phyloP scores from a whole-genome alignment of 2,797 vertebrate genomes.

The Sparus aurata region DNA sequence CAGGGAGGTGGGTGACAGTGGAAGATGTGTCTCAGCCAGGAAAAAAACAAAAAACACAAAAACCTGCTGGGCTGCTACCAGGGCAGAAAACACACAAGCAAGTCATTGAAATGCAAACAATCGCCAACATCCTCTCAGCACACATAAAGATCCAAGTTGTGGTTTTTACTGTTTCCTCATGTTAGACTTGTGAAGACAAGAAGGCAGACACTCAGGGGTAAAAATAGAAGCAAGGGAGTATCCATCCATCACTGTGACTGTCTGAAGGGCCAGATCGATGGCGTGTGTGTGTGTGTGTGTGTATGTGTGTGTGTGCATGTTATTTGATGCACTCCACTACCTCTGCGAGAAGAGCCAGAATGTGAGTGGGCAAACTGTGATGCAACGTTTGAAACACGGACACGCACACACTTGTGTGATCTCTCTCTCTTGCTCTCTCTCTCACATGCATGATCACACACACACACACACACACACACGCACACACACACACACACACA shows the following conservation, averaged over 20 bases:
- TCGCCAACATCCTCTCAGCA: constrained; percentile 20
- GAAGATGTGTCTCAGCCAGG: constrained; percentile 32
- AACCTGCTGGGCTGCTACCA: constrained; percentile 24
- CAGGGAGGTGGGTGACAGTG: constrained; percentile 23
- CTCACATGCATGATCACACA: background rate
- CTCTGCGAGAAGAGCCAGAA: constrained; percentile 62
- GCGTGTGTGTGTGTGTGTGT: constrained; percentile 27
- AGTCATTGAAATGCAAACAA: constrained; percentile 23
- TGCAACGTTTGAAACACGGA: constrained; percentile 58
- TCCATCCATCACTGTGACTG: constrained; percentile 79
- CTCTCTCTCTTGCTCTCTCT: background rate
- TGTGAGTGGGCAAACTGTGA: constrained; percentile 64
- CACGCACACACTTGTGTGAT: constrained; percentile 2
- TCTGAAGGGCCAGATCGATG: constrained; percentile 75
- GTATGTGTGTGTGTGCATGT: constrained; percentile 27
- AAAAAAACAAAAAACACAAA: background rate
- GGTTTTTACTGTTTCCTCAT: constrained; percentile 36
- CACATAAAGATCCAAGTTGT: constrained; percentile 9
- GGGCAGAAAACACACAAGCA: constrained; percentile 18
- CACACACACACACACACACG: constrained; percentile 9
- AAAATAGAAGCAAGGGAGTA: constrained; percentile 76
- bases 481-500: constrained; percentile 25
- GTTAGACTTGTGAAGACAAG: constrained; percentile 51
- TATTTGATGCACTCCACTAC: constrained; percentile 69
- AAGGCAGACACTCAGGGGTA: constrained; percentile 57